Conservation (phyloP, 2,797 vertebrate species). For the Microctenopoma stevenorrisi region DNA sequence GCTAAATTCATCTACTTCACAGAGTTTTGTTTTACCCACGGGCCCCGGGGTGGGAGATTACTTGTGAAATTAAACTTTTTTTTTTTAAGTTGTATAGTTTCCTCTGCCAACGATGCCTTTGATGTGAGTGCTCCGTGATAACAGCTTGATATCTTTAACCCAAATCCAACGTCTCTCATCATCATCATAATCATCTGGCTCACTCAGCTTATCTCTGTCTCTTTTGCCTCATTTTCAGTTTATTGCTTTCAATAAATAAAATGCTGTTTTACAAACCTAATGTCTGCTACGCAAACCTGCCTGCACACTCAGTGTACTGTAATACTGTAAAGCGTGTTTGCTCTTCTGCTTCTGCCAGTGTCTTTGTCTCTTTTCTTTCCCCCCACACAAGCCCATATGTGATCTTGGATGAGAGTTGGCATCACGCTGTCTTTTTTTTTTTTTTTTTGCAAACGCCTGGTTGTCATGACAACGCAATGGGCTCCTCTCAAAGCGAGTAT, state of each 20-base stretch:
- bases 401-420: conserved; percentile 63
- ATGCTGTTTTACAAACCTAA: conserved; percentile 27
- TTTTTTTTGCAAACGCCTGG: conserved; percentile 61
- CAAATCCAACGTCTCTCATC: conserved; percentile 61
- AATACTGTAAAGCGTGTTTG: conserved; percentile 5
- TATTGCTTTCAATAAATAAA: conserved; percentile 40
- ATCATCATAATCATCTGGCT: conserved; percentile 27
- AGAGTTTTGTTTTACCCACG: conserved; percentile 77
- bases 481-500: conserved; percentile 42
- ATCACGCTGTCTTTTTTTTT: conserved; percentile 22
- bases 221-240: conserved; percentile 33
- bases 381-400: conserved; percentile 40
- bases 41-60: conserved; percentile 69
- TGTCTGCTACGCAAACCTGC: conserved; percentile 5
- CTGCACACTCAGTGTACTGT: not conserved
- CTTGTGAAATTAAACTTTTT: conserved; percentile 67
- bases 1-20: conserved; percentile 74
- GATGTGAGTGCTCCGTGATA: conserved; percentile 63
- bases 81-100: conserved; percentile 52
- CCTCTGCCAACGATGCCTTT: conserved; percentile 56
- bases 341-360: conserved; percentile 11
- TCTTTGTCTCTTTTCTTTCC: conserved; percentile 30
- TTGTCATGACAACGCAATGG: conserved; percentile 77
- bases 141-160: conserved; percentile 49
- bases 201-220: conserved; percentile 35